A percentile compares a stretch with the other conserved stretches of the same genome.
Conservation (phyloP, 2,113 vertebrate species). For the Ageneiosus marmoratus region DNA sequence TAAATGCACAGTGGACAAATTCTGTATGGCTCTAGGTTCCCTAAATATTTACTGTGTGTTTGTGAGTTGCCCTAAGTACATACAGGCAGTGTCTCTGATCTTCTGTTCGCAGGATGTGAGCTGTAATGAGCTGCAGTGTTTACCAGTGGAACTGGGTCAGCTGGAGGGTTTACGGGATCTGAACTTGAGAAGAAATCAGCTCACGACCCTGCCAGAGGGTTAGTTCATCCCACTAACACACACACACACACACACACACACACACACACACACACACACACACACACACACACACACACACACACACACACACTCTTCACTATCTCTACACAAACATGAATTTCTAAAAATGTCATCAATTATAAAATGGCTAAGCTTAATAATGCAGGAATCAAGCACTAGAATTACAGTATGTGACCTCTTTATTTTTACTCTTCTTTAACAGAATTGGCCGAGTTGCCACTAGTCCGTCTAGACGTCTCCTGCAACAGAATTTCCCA, state of each 20-base stretch:
- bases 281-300: conserved; percentile 14
- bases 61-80: neutral
- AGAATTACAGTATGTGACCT: neutral
- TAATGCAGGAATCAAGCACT: neutral
- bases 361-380: neutral
- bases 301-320: neutral
- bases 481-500: conserved; percentile 85
- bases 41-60: neutral
- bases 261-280: conserved; percentile 22
- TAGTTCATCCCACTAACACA: conserved; percentile 10
- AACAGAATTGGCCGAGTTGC: conserved; percentile 84
- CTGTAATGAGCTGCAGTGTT: conserved; percentile 84
- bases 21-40: neutral
- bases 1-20: neutral
- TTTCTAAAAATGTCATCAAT: neutral
- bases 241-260: conserved; percentile 28
- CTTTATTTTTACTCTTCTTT: neutral
- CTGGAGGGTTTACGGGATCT: conserved; percentile 84
- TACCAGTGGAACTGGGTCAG: conserved; percentile 80
- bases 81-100: neutral
- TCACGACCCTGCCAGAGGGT: conserved; percentile 83
- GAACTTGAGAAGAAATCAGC: conserved; percentile 84
- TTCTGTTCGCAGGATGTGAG: conserved; percentile 78
- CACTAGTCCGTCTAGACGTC: conserved; percentile 85
- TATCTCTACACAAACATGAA: neutral